Percentiles rank a stretch among this genome's conserved stretches.
phyloP scores from a whole-genome alignment of 2,113 vertebrate genomes.

The Macaca nemestrina region DNA sequence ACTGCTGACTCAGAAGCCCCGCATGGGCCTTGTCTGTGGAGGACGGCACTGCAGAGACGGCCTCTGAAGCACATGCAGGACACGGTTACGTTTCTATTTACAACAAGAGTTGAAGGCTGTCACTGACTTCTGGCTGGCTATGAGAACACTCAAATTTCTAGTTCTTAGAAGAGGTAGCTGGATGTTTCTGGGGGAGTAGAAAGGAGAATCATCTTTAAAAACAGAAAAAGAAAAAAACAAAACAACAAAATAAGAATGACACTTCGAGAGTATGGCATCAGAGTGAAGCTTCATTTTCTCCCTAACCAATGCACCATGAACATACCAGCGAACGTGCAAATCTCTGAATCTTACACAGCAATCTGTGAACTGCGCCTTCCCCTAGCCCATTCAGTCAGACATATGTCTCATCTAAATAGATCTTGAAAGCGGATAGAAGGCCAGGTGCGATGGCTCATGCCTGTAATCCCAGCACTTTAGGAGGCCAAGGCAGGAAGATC shows the following conservation, averaged over 20 bases:
- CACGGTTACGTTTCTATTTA: slow-evolving; percentile 74
- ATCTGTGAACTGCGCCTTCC: not conserved
- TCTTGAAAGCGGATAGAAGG: not conserved
- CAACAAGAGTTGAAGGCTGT: slow-evolving; percentile 73
- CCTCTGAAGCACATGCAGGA: slow-evolving; percentile 46
- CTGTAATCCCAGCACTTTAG: no score
- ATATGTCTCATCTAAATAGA: not conserved
- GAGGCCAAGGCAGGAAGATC: no score
- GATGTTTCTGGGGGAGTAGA: not conserved
- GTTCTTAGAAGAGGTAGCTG: not conserved
- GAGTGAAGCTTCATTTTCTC: not conserved
- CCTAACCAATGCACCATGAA: not conserved
- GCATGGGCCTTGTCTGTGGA: slow-evolving; percentile 72
- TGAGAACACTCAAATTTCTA: slow-evolving; percentile 59
- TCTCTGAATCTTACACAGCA: not conserved
- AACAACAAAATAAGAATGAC: not conserved
- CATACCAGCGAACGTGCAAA: not conserved
- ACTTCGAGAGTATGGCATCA: not conserved
- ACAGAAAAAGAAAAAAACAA: not conserved
- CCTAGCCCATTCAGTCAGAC: not conserved
- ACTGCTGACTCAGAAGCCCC: slow-evolving; percentile 81
- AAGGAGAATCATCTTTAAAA: slow-evolving; percentile 17
- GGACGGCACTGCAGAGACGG: not conserved
- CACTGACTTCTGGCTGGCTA: slow-evolving; percentile 71
- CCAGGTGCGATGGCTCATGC: no score